phyloP scores from a whole-genome alignment of 1,140 invertebrate genomes.

The Octopus sinensis region DNA sequence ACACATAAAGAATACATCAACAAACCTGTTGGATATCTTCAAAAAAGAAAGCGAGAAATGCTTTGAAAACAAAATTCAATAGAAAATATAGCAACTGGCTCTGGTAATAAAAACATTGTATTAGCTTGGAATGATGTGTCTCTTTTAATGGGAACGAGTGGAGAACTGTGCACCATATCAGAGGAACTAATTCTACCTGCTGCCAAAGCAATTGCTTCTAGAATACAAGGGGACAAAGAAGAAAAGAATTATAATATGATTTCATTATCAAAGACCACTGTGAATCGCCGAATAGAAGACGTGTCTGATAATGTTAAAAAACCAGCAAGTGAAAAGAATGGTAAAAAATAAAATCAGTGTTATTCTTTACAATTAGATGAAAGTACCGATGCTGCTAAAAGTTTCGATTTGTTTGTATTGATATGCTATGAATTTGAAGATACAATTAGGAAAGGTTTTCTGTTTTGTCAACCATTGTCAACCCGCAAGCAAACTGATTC shows the following conservation, averaged over 20 bases:
- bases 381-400: not conserved
- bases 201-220: not conserved
- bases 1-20: not conserved
- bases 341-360: not conserved
- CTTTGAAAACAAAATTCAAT: no score
- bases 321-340: not conserved
- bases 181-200: constrained; percentile 10
- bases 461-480: not conserved
- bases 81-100: not conserved
- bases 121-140: not conserved
- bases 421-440: not conserved
- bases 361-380: constrained; percentile 9
- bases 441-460: not conserved
- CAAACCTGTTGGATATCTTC: constrained; percentile 3
- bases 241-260: not conserved
- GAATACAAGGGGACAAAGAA: not conserved
- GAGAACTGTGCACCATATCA: not conserved
- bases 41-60: not conserved
- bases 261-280: constrained; percentile 1
- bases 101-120: constrained; percentile 3
- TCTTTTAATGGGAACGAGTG: not conserved
- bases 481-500: not conserved
- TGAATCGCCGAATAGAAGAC: constrained; percentile 1
- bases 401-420: not conserved
- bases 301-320: constrained; percentile 5